phyloP scores from a whole-genome alignment of 2,888 invertebrate genomes.

The Nemurella pictetii region DNA sequence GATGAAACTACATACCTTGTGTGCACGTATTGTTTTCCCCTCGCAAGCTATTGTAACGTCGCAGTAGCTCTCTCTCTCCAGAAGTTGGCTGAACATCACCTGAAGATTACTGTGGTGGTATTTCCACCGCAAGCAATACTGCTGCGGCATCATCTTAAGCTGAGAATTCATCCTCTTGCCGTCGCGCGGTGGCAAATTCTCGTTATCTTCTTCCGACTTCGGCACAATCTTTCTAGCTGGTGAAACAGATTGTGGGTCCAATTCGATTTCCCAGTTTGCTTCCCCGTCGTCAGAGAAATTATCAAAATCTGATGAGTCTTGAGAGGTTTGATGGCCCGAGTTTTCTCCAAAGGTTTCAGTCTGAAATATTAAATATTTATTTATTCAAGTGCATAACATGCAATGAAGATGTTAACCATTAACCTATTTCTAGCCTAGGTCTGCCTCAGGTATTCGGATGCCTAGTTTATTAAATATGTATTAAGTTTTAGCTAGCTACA shows the following conservation, averaged over 20 bases:
- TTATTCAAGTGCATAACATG: background rate
- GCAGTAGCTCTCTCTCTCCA: slow-evolving; percentile 87
- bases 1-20: slow-evolving; percentile 63
- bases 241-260: background rate
- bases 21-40: slow-evolving; percentile 75
- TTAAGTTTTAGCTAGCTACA: no score
- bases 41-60: slow-evolving; percentile 89
- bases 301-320: background rate
- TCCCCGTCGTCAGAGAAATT: background rate
- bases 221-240: background rate
- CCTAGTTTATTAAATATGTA: no score
- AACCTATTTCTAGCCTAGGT: background rate
- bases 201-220: background rate
- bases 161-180: slow-evolving; percentile 38
- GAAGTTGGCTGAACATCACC: slow-evolving; percentile 84
- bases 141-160: slow-evolving; percentile 74
- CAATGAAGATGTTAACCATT: background rate
- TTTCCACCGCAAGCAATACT: slow-evolving; percentile 91
- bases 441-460: no score
- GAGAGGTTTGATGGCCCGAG: background rate
- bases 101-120: slow-evolving; percentile 90
- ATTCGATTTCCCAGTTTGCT: background rate
- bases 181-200: background rate
- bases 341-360: background rate
- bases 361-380: background rate